Base-by-base conservation (phyloP, 1,140 invertebrate species). In the Diorhabda carinulata region DNA sequence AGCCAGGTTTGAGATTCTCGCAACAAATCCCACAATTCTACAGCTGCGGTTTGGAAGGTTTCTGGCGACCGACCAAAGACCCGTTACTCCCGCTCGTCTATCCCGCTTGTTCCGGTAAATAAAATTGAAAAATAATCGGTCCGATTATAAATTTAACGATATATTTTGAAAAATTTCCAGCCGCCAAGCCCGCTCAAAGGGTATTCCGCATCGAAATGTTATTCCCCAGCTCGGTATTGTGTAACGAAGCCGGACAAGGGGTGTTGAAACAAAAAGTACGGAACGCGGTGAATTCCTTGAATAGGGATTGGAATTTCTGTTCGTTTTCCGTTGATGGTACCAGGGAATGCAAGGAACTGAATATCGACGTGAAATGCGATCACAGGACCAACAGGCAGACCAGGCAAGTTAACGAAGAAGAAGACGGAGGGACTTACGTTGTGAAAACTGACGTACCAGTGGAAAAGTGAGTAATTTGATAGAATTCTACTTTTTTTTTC, bases 11-110 rank as follows among this genome's bases (percentile, higher is more conserved):
- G 2, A 86, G 92, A 73, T 98, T 98, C 83, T 95, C 95, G 2
- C 92, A 96, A 80, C 87, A 88, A 60, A 92, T 97, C 45, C 94
- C 96, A 0, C 92, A 94, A 73, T 98, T 98, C 84, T 98, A 97
- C 78, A 96, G 95, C 4, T 98, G 96, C 80, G 96, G 95, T 9
- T 94, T 93, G 66, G 96, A 98, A 88, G 96, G 96, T 52, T 96
- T 96, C 81, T 98, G 96, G 96, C 85, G 94, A 72, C 96, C 96
- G 41, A 95, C 92, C 2, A 85, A 82, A 41, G 87, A 94, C 78
- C 92, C 94, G 6, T 86, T 83, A 43, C 83, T 92, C 71, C 92
- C 93, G 8, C 81, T 96, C 69, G 83, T 95, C 3, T 97, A 96
- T 80, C 95, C 95, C 52, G 92, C 94, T 74, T 97, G 95, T 80